Evolutionary conservation across 2,797 vertebrate genomes (phyloP).

Genomic region (Toxotes lorentzi): DNA sequence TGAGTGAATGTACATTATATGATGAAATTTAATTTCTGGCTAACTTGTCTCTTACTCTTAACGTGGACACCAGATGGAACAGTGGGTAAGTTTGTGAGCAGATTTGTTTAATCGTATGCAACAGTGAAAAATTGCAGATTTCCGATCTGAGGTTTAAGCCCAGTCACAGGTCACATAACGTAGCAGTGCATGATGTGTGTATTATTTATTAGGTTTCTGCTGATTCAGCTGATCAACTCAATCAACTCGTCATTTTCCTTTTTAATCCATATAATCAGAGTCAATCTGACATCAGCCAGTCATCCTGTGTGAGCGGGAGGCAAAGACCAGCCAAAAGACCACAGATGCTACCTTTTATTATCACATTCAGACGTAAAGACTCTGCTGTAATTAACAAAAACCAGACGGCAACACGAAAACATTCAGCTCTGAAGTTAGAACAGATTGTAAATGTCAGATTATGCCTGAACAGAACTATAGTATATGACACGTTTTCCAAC

Average conservation of each 20-base stretch:
- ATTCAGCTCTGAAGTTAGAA: not conserved
- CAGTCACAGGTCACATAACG: not conserved
- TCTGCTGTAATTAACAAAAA: not conserved
- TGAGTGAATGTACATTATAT: not conserved
- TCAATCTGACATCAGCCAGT: too few relatives aligned
- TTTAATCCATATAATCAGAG: too few relatives aligned
- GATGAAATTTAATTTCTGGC: slow-evolving; percentile 26
- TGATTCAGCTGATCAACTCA: too few relatives aligned
- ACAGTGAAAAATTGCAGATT: not conserved
- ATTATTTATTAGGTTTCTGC: not conserved
- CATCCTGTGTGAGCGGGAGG: too few relatives aligned
- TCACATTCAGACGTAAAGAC: not conserved
- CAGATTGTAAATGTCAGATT: too few relatives aligned
- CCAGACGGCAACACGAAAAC: not conserved
- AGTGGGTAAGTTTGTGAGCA: slow-evolving; percentile 79
- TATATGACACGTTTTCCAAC: not conserved
- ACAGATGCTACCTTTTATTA: too few relatives aligned
- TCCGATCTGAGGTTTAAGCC: not conserved
- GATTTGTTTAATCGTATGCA: not conserved
- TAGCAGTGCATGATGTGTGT: not conserved
- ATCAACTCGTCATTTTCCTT: too few relatives aligned
- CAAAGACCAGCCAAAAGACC: too few relatives aligned
- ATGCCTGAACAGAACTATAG: too few relatives aligned
- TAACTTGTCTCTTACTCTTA: slow-evolving; percentile 45
- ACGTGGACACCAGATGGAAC: slow-evolving; percentile 72